Evolutionary conservation across 1,140 invertebrate species (phyloP), one percentile per base, ranked within the genome.

Genomic region (Formica selysi): DNA sequence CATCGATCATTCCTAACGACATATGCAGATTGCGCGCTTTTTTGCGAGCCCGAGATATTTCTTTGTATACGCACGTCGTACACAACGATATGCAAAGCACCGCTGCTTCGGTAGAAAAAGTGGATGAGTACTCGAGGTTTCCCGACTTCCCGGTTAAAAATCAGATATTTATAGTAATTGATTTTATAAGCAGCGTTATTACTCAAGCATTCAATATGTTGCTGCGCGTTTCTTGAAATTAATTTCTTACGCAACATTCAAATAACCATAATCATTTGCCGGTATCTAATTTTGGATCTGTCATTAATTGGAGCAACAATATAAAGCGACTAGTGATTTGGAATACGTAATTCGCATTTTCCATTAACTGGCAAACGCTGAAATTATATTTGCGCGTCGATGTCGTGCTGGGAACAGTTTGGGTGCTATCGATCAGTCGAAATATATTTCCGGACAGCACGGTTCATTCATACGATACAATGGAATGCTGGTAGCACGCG

Each of bases 381-480:
- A n/a, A 74, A 62, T 81, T 61, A 68, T 68, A 61, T 81, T 81
- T 73, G 38, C 29, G 54, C 36, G 29, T 73, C 54, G 79, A 73
- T 74, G 54, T 29, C 61, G 10, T 16, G 26, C 29, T 41, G 59
- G 22, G 51, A 26, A 54, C 19, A 32, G 11, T 44, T 86, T 51
- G 61, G 71, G n/a, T 26, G 68, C 16, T 64, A 90, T 89, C 85
- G 89, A 87, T 90, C 68, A 73, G 76, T 79, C 61, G 64, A 89
- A 87, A 90, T 90, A 59, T 90, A 85, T 89, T 89, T 86, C 67
- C 74, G 61, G 74, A 84, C 85, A 61, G 38, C 32, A 54, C n/a
- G 57, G 62, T 87, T 90, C 88, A 90, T 90, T 90, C 88, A 90
- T 89, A 87, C 68, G 62, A 68, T 62, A 79, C 76, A 87, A 90